Conservation (phyloP, 1,140 invertebrate species). For the Helicoverpa armigera region DNA sequence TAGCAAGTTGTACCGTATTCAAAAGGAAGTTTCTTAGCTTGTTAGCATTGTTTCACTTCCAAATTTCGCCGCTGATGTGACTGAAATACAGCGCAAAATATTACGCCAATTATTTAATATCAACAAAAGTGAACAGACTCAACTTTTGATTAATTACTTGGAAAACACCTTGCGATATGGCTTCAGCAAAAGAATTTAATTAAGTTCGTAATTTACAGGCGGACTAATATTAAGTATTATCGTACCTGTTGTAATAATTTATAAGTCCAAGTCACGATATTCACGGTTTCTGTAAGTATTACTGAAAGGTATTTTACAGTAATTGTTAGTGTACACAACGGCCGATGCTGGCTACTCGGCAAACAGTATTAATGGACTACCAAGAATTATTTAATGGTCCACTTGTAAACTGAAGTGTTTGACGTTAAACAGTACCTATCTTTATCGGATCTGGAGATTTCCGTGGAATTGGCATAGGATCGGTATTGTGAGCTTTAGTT, state of each 20-base stretch:
- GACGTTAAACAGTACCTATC: conserved; percentile 16
- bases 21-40: conserved; percentile 1
- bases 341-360: neutral
- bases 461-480: neutral
- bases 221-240: conserved; percentile 4
- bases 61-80: neutral
- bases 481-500: neutral
- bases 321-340: neutral
- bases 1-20: neutral
- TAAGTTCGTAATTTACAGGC: conserved; percentile 49
- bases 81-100: conserved; percentile 23
- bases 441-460: neutral
- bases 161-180: conserved; percentile 23
- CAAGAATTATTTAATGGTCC: neutral
- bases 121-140: conserved; percentile 22
- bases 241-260: neutral
- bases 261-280: conserved; percentile 9
- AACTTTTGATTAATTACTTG: conserved; percentile 42
- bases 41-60: conserved; percentile 11
- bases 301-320: neutral
- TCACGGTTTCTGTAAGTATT: conserved; percentile 2
- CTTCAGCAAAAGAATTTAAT: conserved; percentile 43
- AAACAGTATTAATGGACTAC: neutral
- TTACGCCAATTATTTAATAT: conserved; percentile 36
- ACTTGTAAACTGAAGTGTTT: conserved; percentile 23